Base-by-base conservation (phyloP, 37 sponge, comb jelly and placozoan species). In the Spongia lamella region DNA sequence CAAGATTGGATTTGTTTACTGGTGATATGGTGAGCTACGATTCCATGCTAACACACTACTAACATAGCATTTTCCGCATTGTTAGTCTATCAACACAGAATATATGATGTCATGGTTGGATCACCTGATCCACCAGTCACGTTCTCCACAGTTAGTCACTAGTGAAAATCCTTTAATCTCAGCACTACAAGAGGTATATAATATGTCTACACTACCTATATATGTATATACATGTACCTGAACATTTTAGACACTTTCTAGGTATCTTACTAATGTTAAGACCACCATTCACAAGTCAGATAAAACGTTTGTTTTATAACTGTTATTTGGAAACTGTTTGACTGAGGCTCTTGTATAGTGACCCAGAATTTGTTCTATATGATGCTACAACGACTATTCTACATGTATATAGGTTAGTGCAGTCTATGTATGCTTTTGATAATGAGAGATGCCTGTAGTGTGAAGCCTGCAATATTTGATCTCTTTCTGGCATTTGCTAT, bases 391-490 rank as follows among this genome's bases (percentile, higher is more conserved):
- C 50, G 17, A 84, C 81, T 4, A 80, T 49, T 38, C 75, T 96
- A 22, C 72, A 79, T 11, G 88, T 84, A 2, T 87, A 90, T 80
- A 89, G 91, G 96, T 96, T 43, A 65, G 83, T 54, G 7, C 15
- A 31, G 51, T 56, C 1, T 59, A 15, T 19, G 39, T n/a, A 33
- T 56, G 7, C 1, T 56, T 0, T 16, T 22, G 22, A 62, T 43
- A 20, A 38, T 69, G 7, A 51, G 13, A 39, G 33, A 1, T 63
- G 1, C 19, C 0, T 56, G 35, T 53, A 95, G 92, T 40, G 89
- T 96, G 7, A 96, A 96, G 72, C 93, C 97, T 15, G 90, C 97
- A 13, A 64, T 96, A n/a, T 93, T 96, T 69, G 97, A 96, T 53
- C 79, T 96, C 22, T 84, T 96, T 61, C 63, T 96, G 20, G 90